Base-by-base conservation (phyloP, 2,797 vertebrate species). In the Lagodon rhomboides region DNA sequence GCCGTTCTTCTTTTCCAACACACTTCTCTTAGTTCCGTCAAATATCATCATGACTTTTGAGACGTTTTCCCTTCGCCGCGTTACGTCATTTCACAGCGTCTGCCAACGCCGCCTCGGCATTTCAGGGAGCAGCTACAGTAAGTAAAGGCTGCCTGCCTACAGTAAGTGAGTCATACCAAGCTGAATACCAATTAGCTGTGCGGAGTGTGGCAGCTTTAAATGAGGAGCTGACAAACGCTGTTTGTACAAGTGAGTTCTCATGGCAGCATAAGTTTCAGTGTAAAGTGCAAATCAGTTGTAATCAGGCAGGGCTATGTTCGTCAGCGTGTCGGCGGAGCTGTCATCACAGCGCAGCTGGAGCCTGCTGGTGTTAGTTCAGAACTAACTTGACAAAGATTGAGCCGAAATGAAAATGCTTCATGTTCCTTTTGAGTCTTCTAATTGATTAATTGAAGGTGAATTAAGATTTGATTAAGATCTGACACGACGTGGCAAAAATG, bases 91-190 rank as follows among this genome's bases (percentile, higher is more conserved):
- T 51, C 73, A 12, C 75, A 46, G 62, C 38, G 43, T 53, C 64
- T 74, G 61, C 1, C 1, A 58, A 50, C 44, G 59, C 68, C 53
- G 51, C n/a, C 22, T 54, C 34, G 58, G 34, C 4, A 60, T 41
- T 53, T 27, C 30, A 49, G 56, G 22, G 79, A 79, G 75, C 16
- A 34, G 66, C 62, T 65, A 68, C 75, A 58, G 46, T 60, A 49
- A 49, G 55, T 68, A 12, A 64, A 27, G 51, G 64, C 78, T 69
- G 50, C 15, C 79, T 85, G 83, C 83, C 82, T 81, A 75, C 82
- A 73, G 74, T 75, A 34, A 79, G 79, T 90, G 87, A 90, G 55
- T 89, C 88, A 88, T 75, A 65, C 72, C 5, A 11, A 69, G 78
- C 11, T 77, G 76, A 82, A 90, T 68, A 73, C 17, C 62, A 85